A percentile compares a stretch with the other conserved stretches of the same genome.
phyloP scores from a whole-genome alignment of 2,113 vertebrate genomes.

The Melanerpes formicivorus region DNA sequence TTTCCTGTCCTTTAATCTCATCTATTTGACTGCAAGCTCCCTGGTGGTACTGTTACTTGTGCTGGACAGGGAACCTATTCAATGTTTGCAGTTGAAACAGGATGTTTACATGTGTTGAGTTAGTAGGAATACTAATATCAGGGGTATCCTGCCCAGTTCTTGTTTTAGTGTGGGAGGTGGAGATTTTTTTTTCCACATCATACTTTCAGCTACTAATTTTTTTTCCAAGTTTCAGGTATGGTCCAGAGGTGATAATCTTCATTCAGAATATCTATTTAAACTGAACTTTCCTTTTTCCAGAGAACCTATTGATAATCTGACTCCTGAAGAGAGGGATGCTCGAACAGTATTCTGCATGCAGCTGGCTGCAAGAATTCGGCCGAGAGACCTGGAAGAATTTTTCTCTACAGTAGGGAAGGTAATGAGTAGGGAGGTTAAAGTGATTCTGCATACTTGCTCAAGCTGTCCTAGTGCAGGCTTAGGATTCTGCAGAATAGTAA shows the following conservation, averaged over 20 bases:
- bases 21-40: not conserved
- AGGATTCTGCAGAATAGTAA: not conserved
- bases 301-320: constrained; percentile 92
- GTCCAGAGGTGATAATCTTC: not conserved
- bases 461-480: not conserved
- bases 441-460: not conserved
- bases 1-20: not conserved
- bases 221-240: not conserved
- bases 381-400: constrained; percentile 96
- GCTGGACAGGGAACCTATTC: not conserved
- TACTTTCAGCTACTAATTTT: not conserved
- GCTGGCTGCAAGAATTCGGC: constrained; percentile 93
- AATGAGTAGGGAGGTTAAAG: not conserved
- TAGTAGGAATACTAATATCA: not conserved
- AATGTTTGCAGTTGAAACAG: not conserved
- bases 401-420: constrained; percentile 98
- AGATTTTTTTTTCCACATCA: not conserved
- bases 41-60: not conserved
- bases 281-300: constrained; percentile 63
- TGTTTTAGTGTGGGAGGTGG: not conserved
- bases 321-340: constrained; percentile 94
- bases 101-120: not conserved
- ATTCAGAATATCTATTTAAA: not conserved
- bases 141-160: not conserved
- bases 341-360: constrained; percentile 98